These are phyloP conservation scores for Rhincodon typus DNA, from an alignment of 2,797 vertebrate genomes.

Conservation along the genomic window DNA sequence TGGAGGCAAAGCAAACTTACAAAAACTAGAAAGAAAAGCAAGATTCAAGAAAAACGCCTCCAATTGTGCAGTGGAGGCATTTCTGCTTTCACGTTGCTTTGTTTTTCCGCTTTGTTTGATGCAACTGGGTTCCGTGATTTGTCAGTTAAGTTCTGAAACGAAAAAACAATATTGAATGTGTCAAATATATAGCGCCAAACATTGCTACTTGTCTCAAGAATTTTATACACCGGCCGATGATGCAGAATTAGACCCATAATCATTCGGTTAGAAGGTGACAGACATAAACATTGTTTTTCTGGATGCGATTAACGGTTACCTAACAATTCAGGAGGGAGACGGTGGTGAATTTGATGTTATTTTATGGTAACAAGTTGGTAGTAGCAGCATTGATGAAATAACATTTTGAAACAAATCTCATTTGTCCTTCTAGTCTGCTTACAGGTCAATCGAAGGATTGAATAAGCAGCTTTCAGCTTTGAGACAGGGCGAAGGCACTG, in stretches of 20 bases:
- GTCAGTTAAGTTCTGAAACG: background rate
- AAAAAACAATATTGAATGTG: background rate
- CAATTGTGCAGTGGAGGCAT: slow-evolving; percentile 7
- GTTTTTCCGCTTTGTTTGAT: background rate
- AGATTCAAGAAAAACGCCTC: slow-evolving; percentile 39
- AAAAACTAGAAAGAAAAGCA: slow-evolving; percentile 55
- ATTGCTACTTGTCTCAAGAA: background rate
- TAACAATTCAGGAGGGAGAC: background rate
- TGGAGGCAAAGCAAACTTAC: slow-evolving; percentile 53
- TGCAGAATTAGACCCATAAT: slow-evolving; percentile 1
- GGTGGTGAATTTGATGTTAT: background rate
- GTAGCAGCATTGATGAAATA: background rate
- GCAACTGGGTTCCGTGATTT: background rate
- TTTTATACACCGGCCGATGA: background rate
- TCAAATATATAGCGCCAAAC: background rate
- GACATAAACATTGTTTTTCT: background rate
- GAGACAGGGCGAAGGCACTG: background rate
- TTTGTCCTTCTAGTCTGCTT: background rate
- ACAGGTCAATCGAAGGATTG: background rate
- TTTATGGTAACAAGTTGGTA: background rate
- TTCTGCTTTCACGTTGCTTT: background rate
- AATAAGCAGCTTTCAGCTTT: background rate
- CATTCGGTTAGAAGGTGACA: background rate
- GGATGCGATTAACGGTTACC: background rate
- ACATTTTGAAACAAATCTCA: background rate